Percentiles rank a stretch among this genome's conserved stretches.
Evolutionary conservation across 2,888 invertebrate genomes (phyloP).

Genomic region (Proisotoma minuta): DNA sequence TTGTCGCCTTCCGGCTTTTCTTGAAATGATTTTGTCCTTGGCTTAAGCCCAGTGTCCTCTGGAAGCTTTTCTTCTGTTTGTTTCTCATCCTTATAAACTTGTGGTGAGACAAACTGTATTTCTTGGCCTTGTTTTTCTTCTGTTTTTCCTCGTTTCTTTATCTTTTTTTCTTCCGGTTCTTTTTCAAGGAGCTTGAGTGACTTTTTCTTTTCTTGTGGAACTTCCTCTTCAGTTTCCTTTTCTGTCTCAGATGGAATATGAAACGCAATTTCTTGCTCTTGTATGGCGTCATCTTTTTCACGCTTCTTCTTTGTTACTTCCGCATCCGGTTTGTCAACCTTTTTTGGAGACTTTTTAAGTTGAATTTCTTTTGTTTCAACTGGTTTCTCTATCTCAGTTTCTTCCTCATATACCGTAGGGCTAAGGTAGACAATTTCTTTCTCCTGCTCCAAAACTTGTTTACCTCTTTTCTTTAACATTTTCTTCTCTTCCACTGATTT

Average conservation of each 20-base stretch:
- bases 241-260: neutral
- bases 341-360: neutral
- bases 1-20: too few species aligned
- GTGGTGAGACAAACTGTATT: conserved; percentile 8
- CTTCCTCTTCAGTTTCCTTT: neutral
- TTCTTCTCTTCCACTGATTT: conserved; percentile 49
- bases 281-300: conserved; percentile 50
- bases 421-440: neutral
- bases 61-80: neutral
- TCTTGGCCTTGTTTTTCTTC: conserved; percentile 4
- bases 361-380: neutral
- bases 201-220: neutral
- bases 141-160: neutral
- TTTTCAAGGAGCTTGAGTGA: neutral
- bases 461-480: neutral
- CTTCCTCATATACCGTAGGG: neutral
- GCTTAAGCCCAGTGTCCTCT: neutral
- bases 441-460: neutral
- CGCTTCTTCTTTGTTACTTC: neutral
- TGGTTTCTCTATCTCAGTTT: neutral
- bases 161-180: neutral
- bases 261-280: conserved; percentile 59
- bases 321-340: neutral
- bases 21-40: neutral
- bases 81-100: neutral